phyloP scores from a whole-genome alignment of 2,113 vertebrate species.

The Euleptes europaea region DNA sequence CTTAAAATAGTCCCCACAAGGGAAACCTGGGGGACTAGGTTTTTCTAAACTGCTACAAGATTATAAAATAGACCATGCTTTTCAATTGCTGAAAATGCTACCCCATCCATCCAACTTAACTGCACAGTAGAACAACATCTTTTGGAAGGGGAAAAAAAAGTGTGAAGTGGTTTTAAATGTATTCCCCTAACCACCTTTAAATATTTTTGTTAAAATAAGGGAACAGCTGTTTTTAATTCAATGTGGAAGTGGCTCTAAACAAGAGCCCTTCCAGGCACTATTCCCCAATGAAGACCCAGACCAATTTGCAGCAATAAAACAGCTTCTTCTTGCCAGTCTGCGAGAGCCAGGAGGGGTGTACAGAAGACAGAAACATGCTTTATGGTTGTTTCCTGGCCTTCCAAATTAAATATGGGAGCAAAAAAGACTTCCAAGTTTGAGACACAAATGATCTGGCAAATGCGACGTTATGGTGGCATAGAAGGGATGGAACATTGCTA shows the following conservation, averaged over 20 bases:
- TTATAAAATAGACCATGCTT: conserved; percentile 21
- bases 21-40: background rate
- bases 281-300: conserved; percentile 4
- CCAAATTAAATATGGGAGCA: background rate
- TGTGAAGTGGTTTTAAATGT: conserved; percentile 13
- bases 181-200: conserved; percentile 29
- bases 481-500: background rate
- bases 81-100: conserved; percentile 29
- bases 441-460: too few species aligned
- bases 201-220: conserved; percentile 27
- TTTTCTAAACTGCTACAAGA: background rate
- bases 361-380: background rate
- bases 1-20: conserved; percentile 5
- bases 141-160: background rate
- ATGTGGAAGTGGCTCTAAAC: conserved; percentile 26
- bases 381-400: background rate
- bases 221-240: conserved; percentile 32
- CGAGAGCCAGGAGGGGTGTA: background rate
- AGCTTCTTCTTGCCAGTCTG: conserved; percentile 18
- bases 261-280: conserved; percentile 20
- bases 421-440: background rate
- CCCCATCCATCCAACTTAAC: conserved; percentile 24
- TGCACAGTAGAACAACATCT: conserved; percentile 13
- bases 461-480: background rate
- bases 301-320: conserved; percentile 21